phyloP scores from a whole-genome alignment of 2,888 invertebrate genomes.

The Teleogryllus oceanicus region DNA sequence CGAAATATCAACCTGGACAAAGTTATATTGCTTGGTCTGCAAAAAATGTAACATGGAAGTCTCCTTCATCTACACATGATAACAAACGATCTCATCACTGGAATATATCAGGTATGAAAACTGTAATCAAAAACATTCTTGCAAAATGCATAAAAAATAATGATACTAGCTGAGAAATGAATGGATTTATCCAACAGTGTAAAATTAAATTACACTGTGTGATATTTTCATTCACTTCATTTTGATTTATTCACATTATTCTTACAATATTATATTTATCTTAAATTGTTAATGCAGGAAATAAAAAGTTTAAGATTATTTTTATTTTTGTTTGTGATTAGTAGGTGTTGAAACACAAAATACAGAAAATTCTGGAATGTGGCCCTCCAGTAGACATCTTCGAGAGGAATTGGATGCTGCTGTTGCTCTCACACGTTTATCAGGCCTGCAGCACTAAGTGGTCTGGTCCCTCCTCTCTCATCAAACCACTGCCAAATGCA shows the following conservation, averaged over 20 bases:
- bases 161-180: no score
- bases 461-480: background rate
- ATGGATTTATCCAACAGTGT: no score
- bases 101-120: constrained; percentile 25
- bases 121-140: background rate
- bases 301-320: background rate
- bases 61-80: background rate
- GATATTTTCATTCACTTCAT: no score
- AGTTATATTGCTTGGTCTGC: constrained; percentile 62
- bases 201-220: no score
- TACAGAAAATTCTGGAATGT: constrained; percentile 35
- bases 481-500: background rate
- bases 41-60: constrained; percentile 32
- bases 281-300: no score
- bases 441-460: constrained; percentile 43
- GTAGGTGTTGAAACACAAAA: constrained; percentile 20
- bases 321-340: constrained; percentile 20
- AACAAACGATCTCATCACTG: constrained; percentile 20
- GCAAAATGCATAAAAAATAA: no score
- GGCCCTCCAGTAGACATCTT: constrained; percentile 47
- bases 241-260: no score
- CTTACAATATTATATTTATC: no score
- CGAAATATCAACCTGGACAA: constrained; percentile 67
- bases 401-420: constrained; percentile 74
- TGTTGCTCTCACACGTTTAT: constrained; percentile 67